These are phyloP conservation scores for Cheumatopsyche charites DNA, from an alignment of 1,140 invertebrate species.

Conservation along the genomic window DNA sequence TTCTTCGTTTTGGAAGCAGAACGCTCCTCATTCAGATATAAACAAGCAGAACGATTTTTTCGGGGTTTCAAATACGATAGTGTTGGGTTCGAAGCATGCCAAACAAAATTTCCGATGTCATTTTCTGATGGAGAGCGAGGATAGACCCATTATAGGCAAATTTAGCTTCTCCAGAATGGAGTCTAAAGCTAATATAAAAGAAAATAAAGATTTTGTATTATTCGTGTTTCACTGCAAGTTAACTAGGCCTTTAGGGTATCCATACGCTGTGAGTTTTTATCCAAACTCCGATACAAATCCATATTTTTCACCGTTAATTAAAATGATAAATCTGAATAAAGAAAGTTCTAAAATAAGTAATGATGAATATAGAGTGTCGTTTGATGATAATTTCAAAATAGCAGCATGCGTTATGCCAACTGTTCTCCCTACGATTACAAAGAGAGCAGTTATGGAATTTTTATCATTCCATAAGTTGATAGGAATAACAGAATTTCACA, in stretches of 20 bases:
- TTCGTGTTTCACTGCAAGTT: slow-evolving; percentile 61
- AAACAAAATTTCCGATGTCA: slow-evolving; percentile 61
- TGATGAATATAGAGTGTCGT: slow-evolving; percentile 50
- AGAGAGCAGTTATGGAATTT: slow-evolving; percentile 63
- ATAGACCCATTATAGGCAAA: slow-evolving; percentile 60
- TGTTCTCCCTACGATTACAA: slow-evolving; percentile 57
- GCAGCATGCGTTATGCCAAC: slow-evolving; percentile 63
- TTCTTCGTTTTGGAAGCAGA: slow-evolving; percentile 62
- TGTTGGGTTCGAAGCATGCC: slow-evolving; percentile 56
- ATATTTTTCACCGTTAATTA: slow-evolving; percentile 60
- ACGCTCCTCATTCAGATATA: slow-evolving; percentile 55
- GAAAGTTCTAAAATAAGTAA: slow-evolving; percentile 21
- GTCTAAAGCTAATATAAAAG: slow-evolving; percentile 42
- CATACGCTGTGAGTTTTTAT: slow-evolving; percentile 63
- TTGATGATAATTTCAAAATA: slow-evolving; percentile 60
- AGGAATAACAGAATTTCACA: slow-evolving; percentile 62
- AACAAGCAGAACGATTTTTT: slow-evolving; percentile 39
- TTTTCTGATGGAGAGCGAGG: slow-evolving; percentile 62
- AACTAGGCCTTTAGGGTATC: slow-evolving; percentile 56
- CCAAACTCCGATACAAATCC: slow-evolving; percentile 59
- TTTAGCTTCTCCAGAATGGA: slow-evolving; percentile 55
- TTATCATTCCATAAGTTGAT: slow-evolving; percentile 64
- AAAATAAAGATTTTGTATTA: slow-evolving; percentile 51
- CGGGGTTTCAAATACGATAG: slow-evolving; percentile 58
- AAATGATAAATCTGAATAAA: slow-evolving; percentile 53